phyloP scores from a whole-genome alignment of 2,797 vertebrate genomes.

The Discoglossus pictus region DNA sequence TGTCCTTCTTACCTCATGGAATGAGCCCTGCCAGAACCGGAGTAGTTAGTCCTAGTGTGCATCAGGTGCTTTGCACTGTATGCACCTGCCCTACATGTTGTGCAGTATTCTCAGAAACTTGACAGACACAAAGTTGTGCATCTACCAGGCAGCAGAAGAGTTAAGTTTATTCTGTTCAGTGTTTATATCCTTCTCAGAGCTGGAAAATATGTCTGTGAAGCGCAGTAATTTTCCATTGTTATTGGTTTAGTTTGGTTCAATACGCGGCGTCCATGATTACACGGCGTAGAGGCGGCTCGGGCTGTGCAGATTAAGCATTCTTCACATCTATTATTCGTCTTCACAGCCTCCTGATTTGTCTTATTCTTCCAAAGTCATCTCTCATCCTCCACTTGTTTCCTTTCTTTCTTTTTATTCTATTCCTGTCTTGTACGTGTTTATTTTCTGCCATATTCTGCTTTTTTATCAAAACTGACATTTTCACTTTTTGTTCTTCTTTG shows the following conservation, averaged over 20 bases:
- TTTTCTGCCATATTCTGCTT: constrained; percentile 25
- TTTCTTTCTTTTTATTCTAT: constrained; percentile 28
- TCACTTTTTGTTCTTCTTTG: constrained; percentile 4
- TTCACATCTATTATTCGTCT: constrained; percentile 17
- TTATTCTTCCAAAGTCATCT: constrained; percentile 27
- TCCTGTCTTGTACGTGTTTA: constrained; percentile 17
- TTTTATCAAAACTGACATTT: constrained; percentile 5
- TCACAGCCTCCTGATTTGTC: constrained; percentile 25
- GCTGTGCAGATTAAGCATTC: constrained; percentile 35
- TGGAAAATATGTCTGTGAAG: constrained; percentile 16
- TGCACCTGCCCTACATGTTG: too few relatives aligned
- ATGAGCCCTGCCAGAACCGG: too few relatives aligned
- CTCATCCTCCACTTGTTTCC: constrained; percentile 2
- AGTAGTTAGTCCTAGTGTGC: too few relatives aligned
- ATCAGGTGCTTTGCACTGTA: too few relatives aligned
- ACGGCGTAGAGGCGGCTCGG: constrained; percentile 13
- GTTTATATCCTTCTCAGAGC: accelerated
- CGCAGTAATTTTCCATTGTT: neutral
- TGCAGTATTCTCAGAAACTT: too few relatives aligned
- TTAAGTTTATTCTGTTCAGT: neutral
- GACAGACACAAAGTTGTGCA: neutral
- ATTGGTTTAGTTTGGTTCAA: neutral
- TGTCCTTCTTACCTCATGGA: too few relatives aligned
- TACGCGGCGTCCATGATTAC: constrained; percentile 21
- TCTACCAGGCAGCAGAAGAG: neutral